Base-by-base conservation (phyloP, 2,888 invertebrate genomes). In the Cybosia mesomella region DNA sequence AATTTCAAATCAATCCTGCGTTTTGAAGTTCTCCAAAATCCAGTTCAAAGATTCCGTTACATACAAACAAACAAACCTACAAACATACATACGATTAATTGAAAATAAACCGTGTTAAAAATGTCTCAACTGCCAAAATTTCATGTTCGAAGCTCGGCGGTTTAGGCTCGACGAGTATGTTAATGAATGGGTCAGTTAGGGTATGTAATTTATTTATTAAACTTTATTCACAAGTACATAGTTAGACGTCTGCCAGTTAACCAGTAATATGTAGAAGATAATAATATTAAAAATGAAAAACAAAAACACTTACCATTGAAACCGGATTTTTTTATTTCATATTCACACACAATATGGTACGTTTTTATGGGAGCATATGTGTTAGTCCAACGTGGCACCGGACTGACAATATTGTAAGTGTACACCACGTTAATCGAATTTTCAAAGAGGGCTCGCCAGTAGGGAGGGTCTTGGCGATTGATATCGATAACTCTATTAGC, bases 381-480 rank as follows among this genome's bases (percentile, higher is more conserved):
- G 77, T 75, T 76, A 75, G 84, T 86, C 91, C 91, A 84, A 76
- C 84, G 92, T 92, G 91, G 92, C 91, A 92, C 91, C 90, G 86
- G 79, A 71, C 82, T 77, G 80, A 83, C 89, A 87, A 87, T 91
- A 91, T 88, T 85, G 85, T 91, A 91, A 91, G 89, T 90, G 89
- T 90, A 89, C 86, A 87, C 86, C 80, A 81, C 86, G 89, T 90
- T 94, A 94, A 94, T 94, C 92, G 93, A 92, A 93, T 94, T 93
- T 93, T 88, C 91, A 89, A 89, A 91, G 85, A 90, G 92, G 92
- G 91, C 85, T 88, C 85, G 84, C 70, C 76, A 58, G 9, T 85
- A 83, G 84, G 74, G 85, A 84, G 55, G 68, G 57, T 8, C n/a
- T 36, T 68, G 67, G 82, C 80, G 83, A 81, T 77, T 70, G 24